Evolutionary conservation across 2,113 vertebrate genomes (phyloP).

Genomic region (Maccullochella peelii): DNA sequence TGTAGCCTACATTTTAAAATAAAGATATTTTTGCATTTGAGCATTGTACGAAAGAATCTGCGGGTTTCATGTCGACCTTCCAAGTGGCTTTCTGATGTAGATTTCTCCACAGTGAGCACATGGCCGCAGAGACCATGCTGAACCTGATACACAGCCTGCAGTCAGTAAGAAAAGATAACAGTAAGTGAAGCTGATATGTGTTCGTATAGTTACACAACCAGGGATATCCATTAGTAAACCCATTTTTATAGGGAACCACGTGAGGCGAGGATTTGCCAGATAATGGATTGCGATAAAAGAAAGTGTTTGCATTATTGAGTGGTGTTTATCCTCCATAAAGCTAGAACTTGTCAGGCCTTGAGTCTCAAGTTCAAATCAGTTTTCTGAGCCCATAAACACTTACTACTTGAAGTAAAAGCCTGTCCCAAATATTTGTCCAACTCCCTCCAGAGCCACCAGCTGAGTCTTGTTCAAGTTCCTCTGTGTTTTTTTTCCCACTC

Average conservation of each 20-base stretch:
- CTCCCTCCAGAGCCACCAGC: conserved; percentile 4
- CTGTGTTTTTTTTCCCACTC: conserved; percentile 36
- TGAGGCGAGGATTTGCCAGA: not conserved
- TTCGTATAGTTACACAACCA: not conserved
- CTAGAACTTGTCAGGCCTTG: conserved; percentile 5
- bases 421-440: not conserved
- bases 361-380: conserved; percentile 12
- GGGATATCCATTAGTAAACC: not conserved
- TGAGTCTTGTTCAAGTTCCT: conserved; percentile 33
- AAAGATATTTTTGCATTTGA: not conserved
- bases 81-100: not conserved
- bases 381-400: not conserved
- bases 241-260: not conserved
- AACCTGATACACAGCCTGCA: not conserved
- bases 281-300: not conserved
- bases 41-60: not conserved
- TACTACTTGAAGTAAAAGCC: not conserved
- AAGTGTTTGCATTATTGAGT: not conserved
- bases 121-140: not conserved
- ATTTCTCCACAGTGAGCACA: not conserved
- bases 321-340: not conserved
- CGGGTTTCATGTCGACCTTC: not conserved
- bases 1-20: not conserved
- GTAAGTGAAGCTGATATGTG: not conserved
- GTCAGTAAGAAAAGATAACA: not conserved